Evolutionary conservation across 2,113 vertebrate genomes (phyloP).

Genomic region (Hyperopisus bebe): DNA sequence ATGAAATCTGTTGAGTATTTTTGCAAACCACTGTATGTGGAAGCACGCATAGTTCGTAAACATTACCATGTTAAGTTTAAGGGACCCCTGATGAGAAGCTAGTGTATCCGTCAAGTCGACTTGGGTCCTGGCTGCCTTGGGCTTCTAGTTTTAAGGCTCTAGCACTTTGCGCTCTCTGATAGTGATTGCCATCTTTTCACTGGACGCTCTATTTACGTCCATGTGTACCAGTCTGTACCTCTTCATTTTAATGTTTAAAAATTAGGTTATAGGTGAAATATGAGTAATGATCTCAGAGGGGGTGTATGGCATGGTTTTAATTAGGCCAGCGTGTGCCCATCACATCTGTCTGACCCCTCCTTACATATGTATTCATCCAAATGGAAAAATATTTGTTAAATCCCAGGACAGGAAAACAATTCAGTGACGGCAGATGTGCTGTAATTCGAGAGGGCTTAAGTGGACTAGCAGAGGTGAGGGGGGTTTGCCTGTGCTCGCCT

Average conservation of each 20-base stretch:
- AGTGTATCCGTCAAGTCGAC: not conserved
- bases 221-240: not conserved
- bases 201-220: not conserved
- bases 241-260: not conserved
- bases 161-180: not conserved
- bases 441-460: constrained; percentile 13
- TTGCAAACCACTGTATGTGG: not conserved
- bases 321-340: not conserved
- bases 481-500: not conserved
- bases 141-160: not conserved
- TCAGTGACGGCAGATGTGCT: not conserved
- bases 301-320: not conserved
- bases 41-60: not conserved
- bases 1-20: not conserved
- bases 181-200: not conserved
- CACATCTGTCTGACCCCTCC: not conserved
- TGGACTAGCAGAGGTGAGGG: not conserved
- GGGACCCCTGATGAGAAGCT: not conserved
- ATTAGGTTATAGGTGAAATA: not conserved
- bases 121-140: not conserved
- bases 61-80: not conserved
- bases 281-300: not conserved
- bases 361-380: not conserved
- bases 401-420: not conserved
- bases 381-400: not conserved